These are phyloP conservation scores for Manis crassicaudata DNA, from an alignment of 2,797 vertebrate species.

Conservation along the genomic window DNA sequence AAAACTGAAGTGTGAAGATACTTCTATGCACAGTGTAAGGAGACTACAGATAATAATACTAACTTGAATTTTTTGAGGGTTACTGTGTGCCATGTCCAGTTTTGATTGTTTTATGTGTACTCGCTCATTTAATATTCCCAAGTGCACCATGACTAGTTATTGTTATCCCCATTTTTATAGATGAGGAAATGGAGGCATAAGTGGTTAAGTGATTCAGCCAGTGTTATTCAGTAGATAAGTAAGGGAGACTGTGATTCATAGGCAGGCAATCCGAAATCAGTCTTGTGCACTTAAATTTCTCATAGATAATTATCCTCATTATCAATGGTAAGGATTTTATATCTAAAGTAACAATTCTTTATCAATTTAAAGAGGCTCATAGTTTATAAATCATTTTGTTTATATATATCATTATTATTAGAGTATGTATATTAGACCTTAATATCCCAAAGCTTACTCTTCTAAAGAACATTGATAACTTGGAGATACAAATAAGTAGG, in stretches of 20 bases:
- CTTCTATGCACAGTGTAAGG: background rate
- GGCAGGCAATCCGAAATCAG: constrained; percentile 31
- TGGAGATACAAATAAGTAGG: background rate
- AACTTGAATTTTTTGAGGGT: constrained; percentile 5
- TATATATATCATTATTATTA: background rate
- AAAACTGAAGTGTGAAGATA: constrained; percentile 32
- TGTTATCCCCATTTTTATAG: constrained; percentile 13
- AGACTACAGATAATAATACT: background rate
- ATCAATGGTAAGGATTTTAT: constrained; percentile 37
- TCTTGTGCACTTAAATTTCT: background rate
- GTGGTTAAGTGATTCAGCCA: background rate
- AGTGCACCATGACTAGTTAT: background rate
- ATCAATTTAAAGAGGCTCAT: constrained; percentile 9
- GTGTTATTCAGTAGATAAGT: background rate
- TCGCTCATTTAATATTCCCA: constrained; percentile 21
- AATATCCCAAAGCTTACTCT: background rate
- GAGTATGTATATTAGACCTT: background rate
- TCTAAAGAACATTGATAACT: background rate
- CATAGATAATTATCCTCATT: constrained; percentile 33
- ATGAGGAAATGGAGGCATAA: background rate
- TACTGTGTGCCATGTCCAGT: background rate
- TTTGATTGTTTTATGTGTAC: constrained; percentile 25
- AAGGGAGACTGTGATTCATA: background rate
- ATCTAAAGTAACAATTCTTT: constrained; percentile 12
- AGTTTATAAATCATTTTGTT: constrained; percentile 6